These are phyloP conservation scores for Gasterosteus nipponicus DNA, from an alignment of 2,113 vertebrate species.

Conservation along the genomic window DNA sequence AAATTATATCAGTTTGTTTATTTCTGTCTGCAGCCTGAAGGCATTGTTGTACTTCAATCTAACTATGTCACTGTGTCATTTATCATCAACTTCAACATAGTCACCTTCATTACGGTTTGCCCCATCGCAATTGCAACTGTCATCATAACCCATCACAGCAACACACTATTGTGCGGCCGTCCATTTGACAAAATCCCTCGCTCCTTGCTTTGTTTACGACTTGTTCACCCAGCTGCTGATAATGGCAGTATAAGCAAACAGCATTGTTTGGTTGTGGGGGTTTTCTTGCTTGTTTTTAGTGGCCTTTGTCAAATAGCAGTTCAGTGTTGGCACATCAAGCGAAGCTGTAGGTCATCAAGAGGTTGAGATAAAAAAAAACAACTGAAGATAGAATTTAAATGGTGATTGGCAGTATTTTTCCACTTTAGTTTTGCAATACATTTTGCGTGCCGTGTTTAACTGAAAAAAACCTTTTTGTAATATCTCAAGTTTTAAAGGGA, in stretches of 20 bases:
- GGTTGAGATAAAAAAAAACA: slow-evolving; percentile 8
- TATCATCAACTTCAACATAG: slow-evolving; percentile 63
- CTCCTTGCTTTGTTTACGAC: slow-evolving; percentile 35
- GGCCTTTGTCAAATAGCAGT: slow-evolving; percentile 11
- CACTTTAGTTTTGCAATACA: neutral
- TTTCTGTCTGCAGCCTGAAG: slow-evolving; percentile 60
- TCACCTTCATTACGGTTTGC: slow-evolving; percentile 58
- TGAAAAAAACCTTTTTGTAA: neutral
- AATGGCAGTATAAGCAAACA: slow-evolving; percentile 31
- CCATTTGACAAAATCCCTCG: slow-evolving; percentile 34
- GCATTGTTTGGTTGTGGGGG: neutral
- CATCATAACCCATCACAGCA: slow-evolving; percentile 32
- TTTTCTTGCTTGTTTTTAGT: slow-evolving; percentile 9
- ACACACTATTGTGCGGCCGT: slow-evolving; percentile 4
- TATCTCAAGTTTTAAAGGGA: neutral
- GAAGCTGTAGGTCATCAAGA: neutral
- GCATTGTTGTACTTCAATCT: slow-evolving; percentile 54
- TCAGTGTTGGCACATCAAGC: slow-evolving; percentile 19
- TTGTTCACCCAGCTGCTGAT: slow-evolving; percentile 55
- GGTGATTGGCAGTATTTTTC: neutral
- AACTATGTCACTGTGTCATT: slow-evolving; percentile 67
- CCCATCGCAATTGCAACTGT: slow-evolving; percentile 31
- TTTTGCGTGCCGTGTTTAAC: neutral
- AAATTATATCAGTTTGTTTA: slow-evolving; percentile 64
- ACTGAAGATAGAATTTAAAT: neutral